Percentiles rank a stretch among this genome's conserved stretches.
Conservation (phyloP, 30 jellyfish, hydroid and myxozoan species). For the Nemopilema nomurai region DNA sequence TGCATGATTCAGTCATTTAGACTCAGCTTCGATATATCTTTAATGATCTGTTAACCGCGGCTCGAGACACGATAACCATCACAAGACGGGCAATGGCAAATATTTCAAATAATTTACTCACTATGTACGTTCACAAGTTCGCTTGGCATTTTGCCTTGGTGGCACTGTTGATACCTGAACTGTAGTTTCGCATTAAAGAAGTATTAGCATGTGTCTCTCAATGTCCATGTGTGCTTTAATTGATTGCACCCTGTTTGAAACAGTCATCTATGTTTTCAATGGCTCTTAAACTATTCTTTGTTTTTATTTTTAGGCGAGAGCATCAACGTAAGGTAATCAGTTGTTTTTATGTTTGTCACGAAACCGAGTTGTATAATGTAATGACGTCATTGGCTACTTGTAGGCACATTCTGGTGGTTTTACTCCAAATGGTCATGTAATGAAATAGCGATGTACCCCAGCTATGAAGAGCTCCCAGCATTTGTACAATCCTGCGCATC, state of each 20-base stretch:
- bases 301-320: conserved; percentile 42
- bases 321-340: conserved; percentile 37
- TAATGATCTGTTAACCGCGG: neutral
- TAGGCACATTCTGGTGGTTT: too few relatives aligned
- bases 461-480: too few relatives aligned
- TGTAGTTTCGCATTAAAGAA: neutral
- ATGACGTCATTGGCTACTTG: too few relatives aligned
- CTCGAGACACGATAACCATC: neutral
- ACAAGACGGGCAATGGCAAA: neutral
- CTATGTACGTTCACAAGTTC: neutral
- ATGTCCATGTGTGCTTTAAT: neutral
- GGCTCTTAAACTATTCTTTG: neutral
- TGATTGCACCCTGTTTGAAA: neutral
- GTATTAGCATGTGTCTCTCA: too few relatives aligned
- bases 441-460: too few relatives aligned
- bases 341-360: neutral
- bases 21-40: neutral
- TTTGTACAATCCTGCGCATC: too few relatives aligned
- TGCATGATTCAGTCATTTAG: neutral
- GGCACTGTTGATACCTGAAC: neutral
- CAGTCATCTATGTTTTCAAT: neutral
- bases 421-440: too few relatives aligned
- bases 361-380: neutral
- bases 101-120: neutral
- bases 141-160: neutral